Conservation (phyloP, 2,888 invertebrate species). For the Erebia aethiops region DNA sequence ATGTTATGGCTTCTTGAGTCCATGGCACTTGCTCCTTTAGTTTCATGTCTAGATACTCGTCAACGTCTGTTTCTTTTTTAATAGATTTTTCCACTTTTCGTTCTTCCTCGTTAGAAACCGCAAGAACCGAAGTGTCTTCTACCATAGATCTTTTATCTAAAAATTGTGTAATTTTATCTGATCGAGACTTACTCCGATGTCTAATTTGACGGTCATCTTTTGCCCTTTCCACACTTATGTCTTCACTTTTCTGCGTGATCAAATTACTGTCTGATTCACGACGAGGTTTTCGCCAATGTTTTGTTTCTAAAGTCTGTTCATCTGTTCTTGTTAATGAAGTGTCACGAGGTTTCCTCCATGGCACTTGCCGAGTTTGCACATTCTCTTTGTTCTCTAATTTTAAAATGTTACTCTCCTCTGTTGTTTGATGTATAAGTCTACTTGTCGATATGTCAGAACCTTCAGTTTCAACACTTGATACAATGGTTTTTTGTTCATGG, state of each 20-base stretch:
- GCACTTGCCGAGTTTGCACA: constrained; percentile 58
- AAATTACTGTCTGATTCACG: constrained; percentile 35
- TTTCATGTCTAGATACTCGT: neutral
- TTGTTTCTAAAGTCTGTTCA: constrained; percentile 48
- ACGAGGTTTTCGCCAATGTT: constrained; percentile 54
- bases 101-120: constrained; percentile 9
- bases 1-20: constrained; percentile 85
- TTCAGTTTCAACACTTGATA: constrained; percentile 46
- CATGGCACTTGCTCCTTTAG: constrained; percentile 67
- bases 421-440: constrained; percentile 59
- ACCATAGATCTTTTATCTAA: neutral
- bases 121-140: constrained; percentile 5
- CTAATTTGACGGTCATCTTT: constrained; percentile 19
- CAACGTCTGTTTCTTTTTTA: neutral
- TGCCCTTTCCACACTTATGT: constrained; percentile 30
- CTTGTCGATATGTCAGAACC: constrained; percentile 48
- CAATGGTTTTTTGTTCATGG: constrained; percentile 58
- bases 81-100: neutral
- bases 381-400: constrained; percentile 62
- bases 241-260: constrained; percentile 34
- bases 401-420: constrained; percentile 70
- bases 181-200: constrained; percentile 19
- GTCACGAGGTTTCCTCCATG: constrained; percentile 63
- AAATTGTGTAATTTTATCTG: constrained; percentile 1
- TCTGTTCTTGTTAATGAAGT: constrained; percentile 38